phyloP scores from a whole-genome alignment of 2,888 invertebrate genomes.

The Coleophora flavipennella region DNA sequence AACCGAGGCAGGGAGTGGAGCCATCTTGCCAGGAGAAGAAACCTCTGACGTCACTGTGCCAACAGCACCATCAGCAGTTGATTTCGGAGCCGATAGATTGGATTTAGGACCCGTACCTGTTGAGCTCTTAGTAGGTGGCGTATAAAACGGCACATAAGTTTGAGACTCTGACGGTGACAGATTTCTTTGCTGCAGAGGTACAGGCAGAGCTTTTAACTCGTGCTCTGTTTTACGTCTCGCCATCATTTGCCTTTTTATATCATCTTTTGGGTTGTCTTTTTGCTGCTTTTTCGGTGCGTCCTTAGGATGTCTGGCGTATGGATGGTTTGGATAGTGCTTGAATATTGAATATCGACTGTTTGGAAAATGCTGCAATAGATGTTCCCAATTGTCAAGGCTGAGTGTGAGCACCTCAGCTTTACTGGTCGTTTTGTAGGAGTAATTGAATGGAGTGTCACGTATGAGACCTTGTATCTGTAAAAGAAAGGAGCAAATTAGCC shows the following conservation, averaged over 20 bases:
- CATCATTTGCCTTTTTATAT: not conserved
- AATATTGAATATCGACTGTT: slow-evolving; percentile 31
- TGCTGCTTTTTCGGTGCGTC: slow-evolving; percentile 1
- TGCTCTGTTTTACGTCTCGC: not conserved
- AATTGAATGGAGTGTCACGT: slow-evolving; percentile 31
- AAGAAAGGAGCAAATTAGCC: too few species aligned
- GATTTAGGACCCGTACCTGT: too few species aligned
- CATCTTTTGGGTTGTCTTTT: not conserved
- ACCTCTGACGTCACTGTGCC: too few species aligned
- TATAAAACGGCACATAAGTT: too few species aligned
- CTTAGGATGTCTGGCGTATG: not conserved
- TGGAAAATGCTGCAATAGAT: slow-evolving; percentile 45
- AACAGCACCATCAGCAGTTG: too few species aligned
- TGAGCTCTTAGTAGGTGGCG: too few species aligned
- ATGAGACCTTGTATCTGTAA: slow-evolving; percentile 42
- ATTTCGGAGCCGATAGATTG: too few species aligned
- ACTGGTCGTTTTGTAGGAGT: slow-evolving; percentile 37
- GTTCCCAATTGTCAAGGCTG: slow-evolving; percentile 39
- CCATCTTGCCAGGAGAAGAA: too few species aligned
- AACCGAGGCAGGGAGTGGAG: too few species aligned
- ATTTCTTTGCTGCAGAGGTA: not conserved
- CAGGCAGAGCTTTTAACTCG: not conserved
- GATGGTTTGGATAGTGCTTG: slow-evolving; percentile 16
- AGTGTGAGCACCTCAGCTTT: slow-evolving; percentile 47
- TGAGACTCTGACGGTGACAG: too few species aligned